These are phyloP conservation scores for Tholera decimalis DNA, from an alignment of 2,888 invertebrate genomes.

Conservation along the genomic window DNA sequence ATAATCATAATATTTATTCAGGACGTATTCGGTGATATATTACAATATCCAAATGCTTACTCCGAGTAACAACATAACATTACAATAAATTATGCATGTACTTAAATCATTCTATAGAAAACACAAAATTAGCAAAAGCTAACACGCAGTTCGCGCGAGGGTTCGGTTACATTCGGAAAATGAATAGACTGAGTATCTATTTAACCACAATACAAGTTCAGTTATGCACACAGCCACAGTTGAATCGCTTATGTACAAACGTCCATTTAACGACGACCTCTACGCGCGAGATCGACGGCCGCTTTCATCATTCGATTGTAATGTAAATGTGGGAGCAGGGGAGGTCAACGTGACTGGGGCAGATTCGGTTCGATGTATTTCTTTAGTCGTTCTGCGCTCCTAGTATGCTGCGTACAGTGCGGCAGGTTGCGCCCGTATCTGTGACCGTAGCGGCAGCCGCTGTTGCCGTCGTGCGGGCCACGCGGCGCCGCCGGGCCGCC, in stretches of 20 bases:
- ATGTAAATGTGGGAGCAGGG: conserved; percentile 56
- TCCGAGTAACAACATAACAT: conserved; percentile 1
- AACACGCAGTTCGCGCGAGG: conserved; percentile 47
- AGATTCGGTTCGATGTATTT: conserved; percentile 55
- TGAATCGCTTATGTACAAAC: conserved; percentile 65
- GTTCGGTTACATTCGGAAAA: conserved; percentile 52
- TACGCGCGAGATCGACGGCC: conserved; percentile 13
- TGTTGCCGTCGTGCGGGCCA: conserved; percentile 54
- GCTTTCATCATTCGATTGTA: conserved; percentile 21
- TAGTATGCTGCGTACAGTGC: conserved; percentile 87
- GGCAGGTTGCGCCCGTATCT: conserved; percentile 79
- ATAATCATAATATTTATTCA: neutral
- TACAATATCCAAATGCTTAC: conserved; percentile 5
- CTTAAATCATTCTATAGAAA: conserved; percentile 19
- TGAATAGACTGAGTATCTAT: conserved; percentile 54
- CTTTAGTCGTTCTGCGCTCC: conserved; percentile 76
- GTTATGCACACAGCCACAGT: conserved; percentile 55
- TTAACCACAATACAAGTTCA: conserved; percentile 51
- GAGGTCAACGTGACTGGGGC: conserved; percentile 63
- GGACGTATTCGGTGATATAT: neutral
- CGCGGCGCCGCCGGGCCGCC: conserved; percentile 37
- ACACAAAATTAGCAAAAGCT: conserved; percentile 17
- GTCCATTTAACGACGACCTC: conserved; percentile 64
- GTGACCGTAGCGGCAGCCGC: conserved; percentile 70
- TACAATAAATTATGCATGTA: conserved; percentile 10